Evolutionary conservation across 2,113 vertebrate genomes (phyloP).

Genomic region (Chlorodrepanis virens): DNA sequence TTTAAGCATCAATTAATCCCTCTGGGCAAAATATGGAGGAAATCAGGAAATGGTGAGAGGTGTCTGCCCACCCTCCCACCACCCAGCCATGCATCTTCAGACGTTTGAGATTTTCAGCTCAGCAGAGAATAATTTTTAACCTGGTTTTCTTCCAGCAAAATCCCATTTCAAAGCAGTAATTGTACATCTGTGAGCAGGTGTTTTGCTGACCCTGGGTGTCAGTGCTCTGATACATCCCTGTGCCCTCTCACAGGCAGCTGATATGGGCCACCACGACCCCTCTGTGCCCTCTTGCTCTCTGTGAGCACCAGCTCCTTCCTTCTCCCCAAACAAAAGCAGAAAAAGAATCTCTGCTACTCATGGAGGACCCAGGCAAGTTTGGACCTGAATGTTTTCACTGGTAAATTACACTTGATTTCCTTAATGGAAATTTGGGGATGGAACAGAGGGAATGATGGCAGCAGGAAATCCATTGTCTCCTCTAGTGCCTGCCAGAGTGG

Average conservation of each 20-base stretch:
- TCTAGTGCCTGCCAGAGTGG: rapidly evolving
- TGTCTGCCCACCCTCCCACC: background rate
- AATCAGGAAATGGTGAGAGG: background rate
- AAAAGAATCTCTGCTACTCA: background rate
- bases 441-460: background rate
- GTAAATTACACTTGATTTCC: background rate
- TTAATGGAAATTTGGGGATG: background rate
- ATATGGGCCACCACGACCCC: rapidly evolving
- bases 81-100: background rate
- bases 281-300: rapidly evolving
- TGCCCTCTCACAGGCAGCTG: rapidly evolving
- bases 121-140: background rate
- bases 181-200: background rate
- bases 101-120: background rate
- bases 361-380: background rate
- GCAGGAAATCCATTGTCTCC: background rate
- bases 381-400: background rate
- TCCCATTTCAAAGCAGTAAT: background rate
- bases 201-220: background rate
- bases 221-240: background rate
- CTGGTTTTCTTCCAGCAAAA: background rate
- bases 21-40: constrained; percentile 12
- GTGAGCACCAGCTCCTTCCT: rapidly evolving
- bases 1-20: constrained; percentile 77
- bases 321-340: background rate